A percentile compares a stretch with the other conserved stretches of the same genome.
Conservation (phyloP, 2,888 invertebrate genomes). For the Apamea monoglypha region DNA sequence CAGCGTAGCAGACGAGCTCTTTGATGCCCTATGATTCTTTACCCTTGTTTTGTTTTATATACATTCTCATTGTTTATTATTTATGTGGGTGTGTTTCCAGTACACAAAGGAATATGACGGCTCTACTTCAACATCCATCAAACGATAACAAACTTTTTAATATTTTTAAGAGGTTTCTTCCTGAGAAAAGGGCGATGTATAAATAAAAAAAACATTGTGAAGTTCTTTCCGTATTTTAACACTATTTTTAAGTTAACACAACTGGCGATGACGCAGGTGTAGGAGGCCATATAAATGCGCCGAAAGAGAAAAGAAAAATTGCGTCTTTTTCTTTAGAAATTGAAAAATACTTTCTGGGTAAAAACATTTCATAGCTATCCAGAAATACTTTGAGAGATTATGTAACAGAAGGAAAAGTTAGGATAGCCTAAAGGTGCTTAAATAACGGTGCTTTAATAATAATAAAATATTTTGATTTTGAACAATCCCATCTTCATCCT, state of each 20-base stretch:
- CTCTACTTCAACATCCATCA: background rate
- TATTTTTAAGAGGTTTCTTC: background rate
- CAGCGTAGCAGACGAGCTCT: too few relatives aligned
- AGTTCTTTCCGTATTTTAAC: background rate
- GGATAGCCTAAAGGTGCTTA: background rate
- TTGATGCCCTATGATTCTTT: too few relatives aligned
- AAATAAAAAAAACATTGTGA: slow-evolving; percentile 3
- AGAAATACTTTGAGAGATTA: slow-evolving; percentile 1
- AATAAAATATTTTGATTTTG: too few relatives aligned
- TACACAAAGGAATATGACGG: too few relatives aligned
- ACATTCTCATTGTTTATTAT: too few relatives aligned
- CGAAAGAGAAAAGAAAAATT: slow-evolving; percentile 1
- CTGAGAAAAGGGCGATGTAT: background rate
- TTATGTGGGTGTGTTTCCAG: too few relatives aligned
- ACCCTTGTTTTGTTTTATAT: too few relatives aligned
- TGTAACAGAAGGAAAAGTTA: background rate
- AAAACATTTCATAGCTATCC: background rate
- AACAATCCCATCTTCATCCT: too few relatives aligned
- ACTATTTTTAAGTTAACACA: slow-evolving; percentile 33
- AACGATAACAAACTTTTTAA: too few relatives aligned
- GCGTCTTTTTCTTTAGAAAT: slow-evolving; percentile 24
- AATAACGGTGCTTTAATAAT: too few relatives aligned
- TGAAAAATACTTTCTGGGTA: background rate
- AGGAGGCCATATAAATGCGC: slow-evolving; percentile 11
- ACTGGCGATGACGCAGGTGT: slow-evolving; percentile 20